Conservation (phyloP, 2,113 vertebrate species). For the Eulemur macaco region DNA sequence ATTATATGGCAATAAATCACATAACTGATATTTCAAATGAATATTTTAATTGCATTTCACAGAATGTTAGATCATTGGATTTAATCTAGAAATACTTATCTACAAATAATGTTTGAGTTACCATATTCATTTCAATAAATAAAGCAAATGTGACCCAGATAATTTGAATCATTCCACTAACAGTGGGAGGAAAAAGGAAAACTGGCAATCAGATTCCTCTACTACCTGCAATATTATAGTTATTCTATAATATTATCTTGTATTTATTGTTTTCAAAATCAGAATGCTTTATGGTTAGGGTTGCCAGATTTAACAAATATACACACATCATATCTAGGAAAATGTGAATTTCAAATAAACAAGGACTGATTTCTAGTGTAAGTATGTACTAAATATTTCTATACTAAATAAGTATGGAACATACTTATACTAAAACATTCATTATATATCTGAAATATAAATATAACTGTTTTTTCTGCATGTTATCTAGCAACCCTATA, state of each 20-base stretch:
- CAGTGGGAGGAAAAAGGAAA: background rate
- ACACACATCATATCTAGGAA: background rate
- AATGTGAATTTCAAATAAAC: slow-evolving; percentile 27
- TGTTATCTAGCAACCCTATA: background rate
- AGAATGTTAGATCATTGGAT: background rate
- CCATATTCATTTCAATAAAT: background rate
- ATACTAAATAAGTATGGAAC: background rate
- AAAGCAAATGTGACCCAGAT: background rate
- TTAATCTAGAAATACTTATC: background rate
- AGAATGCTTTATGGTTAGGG: background rate
- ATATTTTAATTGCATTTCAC: background rate
- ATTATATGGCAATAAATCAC: background rate
- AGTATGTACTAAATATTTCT: background rate
- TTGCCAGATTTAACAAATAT: background rate
- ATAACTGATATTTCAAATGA: background rate
- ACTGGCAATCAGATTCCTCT: background rate
- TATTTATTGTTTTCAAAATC: background rate
- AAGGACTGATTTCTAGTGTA: background rate
- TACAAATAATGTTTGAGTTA: background rate
- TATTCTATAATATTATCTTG: background rate
- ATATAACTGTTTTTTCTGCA: background rate
- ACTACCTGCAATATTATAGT: background rate
- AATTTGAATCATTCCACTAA: background rate
- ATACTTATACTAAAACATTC: background rate
- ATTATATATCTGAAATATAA: background rate